Base-by-base conservation (phyloP, 2,113 vertebrate genomes). In the Anhinga rufa region DNA sequence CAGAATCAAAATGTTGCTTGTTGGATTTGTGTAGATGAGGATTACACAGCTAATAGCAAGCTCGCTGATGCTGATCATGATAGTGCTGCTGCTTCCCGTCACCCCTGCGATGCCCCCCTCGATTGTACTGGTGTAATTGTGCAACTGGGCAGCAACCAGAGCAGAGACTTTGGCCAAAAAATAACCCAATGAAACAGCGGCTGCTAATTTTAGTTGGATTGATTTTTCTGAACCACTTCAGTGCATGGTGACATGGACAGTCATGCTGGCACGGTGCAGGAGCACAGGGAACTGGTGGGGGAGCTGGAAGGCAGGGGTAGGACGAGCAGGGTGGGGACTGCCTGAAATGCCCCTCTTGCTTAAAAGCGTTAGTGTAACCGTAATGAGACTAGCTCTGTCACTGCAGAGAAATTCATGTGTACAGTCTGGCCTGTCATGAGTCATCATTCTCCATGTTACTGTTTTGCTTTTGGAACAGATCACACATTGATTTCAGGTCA, bases 201-300 rank as follows among this genome's bases (percentile, higher is more conserved):
- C 65, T 58, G 34, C 55, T 92, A 49, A 82, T 90, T 78, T 95
- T 78, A 85, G 46, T 65, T 71, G 70, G 36, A 62, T 15, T 79
- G 51, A 42, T 84, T 87, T 92, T 93, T 90, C 88, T 66, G 69
- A 90, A 44, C 42, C 60, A 19, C 70, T 92, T 70, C 60, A 52
- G 64, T 1, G 1, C 28, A 25, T 21, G 44, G 38, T 76, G 58
- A 60, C 55, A 52, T 0, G 1, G 60, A 29, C 31, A 40, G 34
- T 72, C 2, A 0, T 9, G 38, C 48, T 5, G 2, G n/a, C 28
- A 36, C 1, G 10, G 49, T 2, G 9, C 42, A 46, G 28, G 20
- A 78, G 32, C 38, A 71, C 15, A 29, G n/a, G n/a, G 49, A 93
- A 51, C n/a, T 13, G 61, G 24, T 20, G 7, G 17, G 19, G 9